phyloP scores from a whole-genome alignment of 2,797 vertebrate genomes.

The Peromyscus aztecus region DNA sequence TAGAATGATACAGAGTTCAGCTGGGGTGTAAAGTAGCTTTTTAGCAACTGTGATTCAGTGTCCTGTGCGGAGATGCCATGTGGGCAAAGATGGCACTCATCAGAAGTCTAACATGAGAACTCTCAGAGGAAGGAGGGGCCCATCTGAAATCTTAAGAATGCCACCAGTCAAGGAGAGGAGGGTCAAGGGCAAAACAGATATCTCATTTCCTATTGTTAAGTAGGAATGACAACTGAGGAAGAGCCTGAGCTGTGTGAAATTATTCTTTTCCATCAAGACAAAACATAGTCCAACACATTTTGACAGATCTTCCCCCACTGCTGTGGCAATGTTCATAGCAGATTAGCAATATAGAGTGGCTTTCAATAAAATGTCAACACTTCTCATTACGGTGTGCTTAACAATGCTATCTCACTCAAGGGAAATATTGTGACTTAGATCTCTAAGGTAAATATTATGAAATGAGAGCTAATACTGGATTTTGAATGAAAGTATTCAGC shows the following conservation, averaged over 20 bases:
- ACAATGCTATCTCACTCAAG: constrained; percentile 73
- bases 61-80: not conserved
- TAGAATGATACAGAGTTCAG: no score
- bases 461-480: constrained; percentile 67
- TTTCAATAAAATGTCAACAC: constrained; percentile 83
- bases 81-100: not conserved
- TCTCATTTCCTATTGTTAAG: constrained; percentile 62
- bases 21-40: not conserved
- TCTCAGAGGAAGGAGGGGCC: rapidly evolving
- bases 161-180: not conserved
- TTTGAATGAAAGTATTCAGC: constrained; percentile 13
- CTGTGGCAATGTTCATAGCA: constrained; percentile 80
- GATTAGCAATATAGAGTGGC: constrained; percentile 78
- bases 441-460: constrained; percentile 79
- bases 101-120: not conserved
- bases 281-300: constrained; percentile 82
- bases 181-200: not conserved
- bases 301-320: constrained; percentile 77
- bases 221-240: constrained; percentile 78
- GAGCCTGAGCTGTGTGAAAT: constrained; percentile 74
- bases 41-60: not conserved
- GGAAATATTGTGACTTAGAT: constrained; percentile 80
- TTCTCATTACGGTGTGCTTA: constrained; percentile 73
- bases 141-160: not conserved
- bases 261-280: constrained; percentile 77